Evolutionary conservation across 2,888 invertebrate species (phyloP), one percentile per base, ranked within the genome.

Genomic region (Micropterix aruncella): DNA sequence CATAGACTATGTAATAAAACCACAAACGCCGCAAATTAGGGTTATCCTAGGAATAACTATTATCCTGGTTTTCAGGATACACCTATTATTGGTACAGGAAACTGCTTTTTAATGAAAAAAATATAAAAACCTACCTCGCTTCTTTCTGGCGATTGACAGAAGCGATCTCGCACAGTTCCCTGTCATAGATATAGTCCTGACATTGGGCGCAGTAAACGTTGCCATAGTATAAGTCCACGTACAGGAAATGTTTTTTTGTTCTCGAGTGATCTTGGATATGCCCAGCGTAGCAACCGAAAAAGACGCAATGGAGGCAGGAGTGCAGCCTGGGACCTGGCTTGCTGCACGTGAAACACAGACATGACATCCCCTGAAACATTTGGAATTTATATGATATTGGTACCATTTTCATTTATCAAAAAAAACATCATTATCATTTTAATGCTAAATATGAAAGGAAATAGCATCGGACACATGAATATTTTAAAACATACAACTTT

Each of bases 141-240:
- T 77, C 74, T 48, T 74, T 67, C 46, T 71, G 58, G 51, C 70
- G 64, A 54, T 77, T 72, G 39, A 62, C 57, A 47, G 69, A 61
- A 19, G 74, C 70, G 53, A 78, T 74, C 46, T 75, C 74, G 45
- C 73, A 68, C 40, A 75, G 62, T 52, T 89, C 84, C 47, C 76
- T 66, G 59, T 92, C 90, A 64, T 94, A 95, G 42, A 94, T 83
- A 62, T 92, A 96, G 62, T 96, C 95, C 49, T 82, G 79, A 62
- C 97, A 97, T 56, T 80, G 79, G 57, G 83, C 81, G 63, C 97
- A 97, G 62, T 83, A 84, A 7, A 96, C 74, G 60, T 89, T 85
- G 39, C 95, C 95, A 64, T 88, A 90, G 44, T 78, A 79, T 42
- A 95, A 65, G 60, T 96, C 95, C 54, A 95, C 76, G 46, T 90